Evolutionary conservation across 2,888 invertebrate species (phyloP), one percentile per base, ranked within the genome.

Genomic region (Protophormia terraenovae): DNA sequence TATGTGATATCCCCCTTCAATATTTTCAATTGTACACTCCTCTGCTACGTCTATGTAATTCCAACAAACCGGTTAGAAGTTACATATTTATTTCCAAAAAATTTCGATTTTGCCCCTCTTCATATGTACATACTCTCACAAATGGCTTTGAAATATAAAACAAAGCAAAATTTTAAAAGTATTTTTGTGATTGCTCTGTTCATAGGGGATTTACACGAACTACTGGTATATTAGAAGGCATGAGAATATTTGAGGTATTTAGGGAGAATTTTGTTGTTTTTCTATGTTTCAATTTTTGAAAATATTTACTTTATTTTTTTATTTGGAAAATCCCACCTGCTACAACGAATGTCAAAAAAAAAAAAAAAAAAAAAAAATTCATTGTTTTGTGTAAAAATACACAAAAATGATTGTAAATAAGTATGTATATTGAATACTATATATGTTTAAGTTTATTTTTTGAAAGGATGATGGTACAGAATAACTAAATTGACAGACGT

Each of bases 151-250:
- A n/a, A n/a, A n/a, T n/a, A n/a, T 3, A 66, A 53, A 12, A 69
- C 19, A n/a, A 78, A 76, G 29, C 16, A 72, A 78, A 71, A 62
- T 16, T 47, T 32, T 53, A 10, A 41, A 79, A 79, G 64, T 79
- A 79, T 79, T 69, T 79, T 81, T 79, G 89, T 90, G 90, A 90
- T 90, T 90, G 90, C 89, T 90, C 87, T 87, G 87, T 85, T 85
- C 73, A 76, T 86, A 45, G 86, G 90, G 90, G 90, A 90, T 89
- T 90, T 87, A 78, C 80, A 71, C 41, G 16, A 32, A 53, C 32
- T 10, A 32, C 7, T 32, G 32, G 22, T 12, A 4, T 16, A 29
- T 14, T 29, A 27, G 29, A 8, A 53, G 35, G 22, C 35, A 45
- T 22, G 16, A 32, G 19, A 14, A 7, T 38, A 12, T 55, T 16